Conservation (phyloP, 2,113 vertebrate genomes). For the Oryzias woworae region DNA sequence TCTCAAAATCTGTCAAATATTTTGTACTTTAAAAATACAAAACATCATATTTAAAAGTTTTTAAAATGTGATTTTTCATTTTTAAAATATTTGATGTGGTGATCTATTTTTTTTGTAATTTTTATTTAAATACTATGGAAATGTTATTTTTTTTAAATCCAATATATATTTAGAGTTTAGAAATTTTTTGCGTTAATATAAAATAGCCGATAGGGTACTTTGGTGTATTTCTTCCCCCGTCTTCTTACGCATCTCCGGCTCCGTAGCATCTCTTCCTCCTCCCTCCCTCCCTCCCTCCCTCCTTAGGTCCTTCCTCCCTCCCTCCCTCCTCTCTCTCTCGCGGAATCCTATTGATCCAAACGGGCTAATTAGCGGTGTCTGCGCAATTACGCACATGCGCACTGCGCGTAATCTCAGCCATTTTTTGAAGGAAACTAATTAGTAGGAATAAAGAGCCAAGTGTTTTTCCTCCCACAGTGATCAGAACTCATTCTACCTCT, state of each 20-base stretch:
- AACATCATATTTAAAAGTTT: too few species aligned
- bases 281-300: constrained; percentile 17
- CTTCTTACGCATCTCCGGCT: constrained; percentile 41
- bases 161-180: too few species aligned
- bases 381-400: constrained; percentile 80
- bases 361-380: constrained; percentile 78
- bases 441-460: constrained; percentile 99
- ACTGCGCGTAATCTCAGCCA: constrained; percentile 74
- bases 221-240: constrained; percentile 28
- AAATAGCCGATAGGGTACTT: constrained; percentile 25
- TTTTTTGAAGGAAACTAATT: constrained; percentile 99
- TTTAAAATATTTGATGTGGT: too few species aligned
- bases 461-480: constrained; percentile 75
- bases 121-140: background rate
- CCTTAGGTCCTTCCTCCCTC: constrained; percentile 35
- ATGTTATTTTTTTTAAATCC: background rate
- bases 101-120: background rate
- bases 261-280: constrained; percentile 44
- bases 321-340: constrained; percentile 66
- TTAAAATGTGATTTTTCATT: too few species aligned
- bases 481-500: constrained; percentile 80
- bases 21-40: too few species aligned
- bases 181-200: constrained; percentile 10
- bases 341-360: constrained; percentile 79
- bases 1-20: too few species aligned